Evolutionary conservation across 2,797 vertebrate species (phyloP), one percentile per base, ranked within the genome.

Genomic region (Xyrichtys novacula): DNA sequence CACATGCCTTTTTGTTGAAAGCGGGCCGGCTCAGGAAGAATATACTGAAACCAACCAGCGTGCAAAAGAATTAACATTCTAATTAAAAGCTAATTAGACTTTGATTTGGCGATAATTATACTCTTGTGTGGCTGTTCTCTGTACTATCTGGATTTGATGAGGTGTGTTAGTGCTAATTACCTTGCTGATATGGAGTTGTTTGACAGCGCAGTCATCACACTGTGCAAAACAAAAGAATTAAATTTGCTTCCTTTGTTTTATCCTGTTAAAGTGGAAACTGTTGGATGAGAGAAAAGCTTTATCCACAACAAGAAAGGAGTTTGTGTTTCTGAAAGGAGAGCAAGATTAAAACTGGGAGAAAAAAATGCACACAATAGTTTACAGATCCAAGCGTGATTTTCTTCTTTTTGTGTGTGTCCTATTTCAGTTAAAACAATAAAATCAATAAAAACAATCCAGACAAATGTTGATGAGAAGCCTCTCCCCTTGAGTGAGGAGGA

Each of bases 81-180:
- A 90, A 93, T 93, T 91, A 92, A 88, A 88, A 93, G 80, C 76
- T 79, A 86, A 90, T 93, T 92, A 89, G 74, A 87, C 80, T 90
- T 83, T 89, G 88, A 92, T 91, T 91, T 84, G 88, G 82, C 78
- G 83, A 87, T 88, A 93, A 92, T 92, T 91, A 89, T 85, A 86
- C 78, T 82, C 58, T 80, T 78, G 85, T 86, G 89, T 79, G 59
- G 72, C 80, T 78, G 86, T 88, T 92, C 85, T 87, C 83, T 72
- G 78, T 74, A 84, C 87, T 85, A 79, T 88, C 88, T 68, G 49
- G 82, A 84, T 89, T 91, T 91, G 89, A 92, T 92, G 90, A 90
- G 86, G 88, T 88, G 83, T 88, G 86, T 85, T 89, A 81, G 80
- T 61, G 69, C 63, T 89, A 85, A 92, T 91, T 89, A 83, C 38